Evolutionary conservation across 92 coral and sea anemone genomes (phyloP).

Genomic region (Pocillopora meandrina): DNA sequence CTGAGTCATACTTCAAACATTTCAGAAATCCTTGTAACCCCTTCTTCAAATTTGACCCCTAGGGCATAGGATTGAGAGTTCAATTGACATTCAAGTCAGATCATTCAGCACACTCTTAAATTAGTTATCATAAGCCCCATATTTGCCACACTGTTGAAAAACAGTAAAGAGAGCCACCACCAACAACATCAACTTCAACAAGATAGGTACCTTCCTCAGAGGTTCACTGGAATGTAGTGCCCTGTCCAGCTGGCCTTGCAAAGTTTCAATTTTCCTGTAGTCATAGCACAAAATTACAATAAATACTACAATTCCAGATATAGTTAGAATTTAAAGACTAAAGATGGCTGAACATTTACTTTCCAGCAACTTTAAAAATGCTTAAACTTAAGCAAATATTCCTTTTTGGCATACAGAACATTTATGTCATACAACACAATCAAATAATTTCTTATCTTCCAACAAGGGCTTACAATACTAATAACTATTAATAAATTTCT

Average conservation of each 20-base stretch:
- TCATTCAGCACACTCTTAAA: neutral
- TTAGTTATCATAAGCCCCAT: neutral
- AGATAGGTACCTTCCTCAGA: conserved; percentile 63
- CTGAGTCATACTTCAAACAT: too few species aligned
- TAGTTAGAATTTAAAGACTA: too few species aligned
- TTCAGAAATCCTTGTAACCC: too few species aligned
- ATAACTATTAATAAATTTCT: neutral
- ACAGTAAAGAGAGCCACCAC: neutral
- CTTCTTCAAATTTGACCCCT: too few species aligned
- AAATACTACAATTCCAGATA: neutral
- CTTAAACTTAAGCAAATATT: too few species aligned
- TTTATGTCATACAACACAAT: too few species aligned
- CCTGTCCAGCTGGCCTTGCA: conserved; percentile 70
- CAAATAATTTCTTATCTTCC: neutral
- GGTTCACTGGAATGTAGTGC: conserved; percentile 75
- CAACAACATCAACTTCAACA: neutral
- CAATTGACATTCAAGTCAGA: too few species aligned
- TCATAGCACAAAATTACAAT: neutral
- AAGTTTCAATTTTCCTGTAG: conserved; percentile 61
- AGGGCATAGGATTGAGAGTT: too few species aligned
- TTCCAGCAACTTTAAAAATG: too few species aligned
- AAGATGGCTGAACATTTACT: too few species aligned
- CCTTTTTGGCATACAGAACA: too few species aligned
- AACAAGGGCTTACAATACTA: neutral
- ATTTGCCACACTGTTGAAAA: too few species aligned